Evolutionary conservation across 2,113 vertebrate genomes (phyloP).

Genomic region (Saguinus imperator): DNA sequence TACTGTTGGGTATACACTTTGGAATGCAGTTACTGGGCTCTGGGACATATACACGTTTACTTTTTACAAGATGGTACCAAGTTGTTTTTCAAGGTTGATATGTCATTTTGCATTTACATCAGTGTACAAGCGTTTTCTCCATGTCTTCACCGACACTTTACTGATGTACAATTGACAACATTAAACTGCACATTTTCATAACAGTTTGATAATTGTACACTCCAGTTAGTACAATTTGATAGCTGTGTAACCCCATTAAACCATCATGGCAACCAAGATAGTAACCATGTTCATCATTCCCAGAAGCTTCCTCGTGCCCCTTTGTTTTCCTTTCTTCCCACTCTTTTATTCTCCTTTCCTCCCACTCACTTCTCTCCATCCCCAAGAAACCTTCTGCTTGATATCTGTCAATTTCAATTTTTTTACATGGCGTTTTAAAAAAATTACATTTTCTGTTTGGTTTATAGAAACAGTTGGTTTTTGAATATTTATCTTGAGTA

Average conservation of each 20-base stretch:
- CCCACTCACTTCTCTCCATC: neutral
- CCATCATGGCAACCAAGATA: neutral
- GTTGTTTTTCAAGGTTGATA: neutral
- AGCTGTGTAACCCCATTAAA: neutral
- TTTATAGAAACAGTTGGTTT: neutral
- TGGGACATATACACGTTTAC: neutral
- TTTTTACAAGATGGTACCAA: neutral
- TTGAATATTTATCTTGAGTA: neutral
- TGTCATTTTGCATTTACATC: neutral
- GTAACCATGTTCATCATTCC: neutral
- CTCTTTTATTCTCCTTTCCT: neutral
- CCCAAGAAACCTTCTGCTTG: neutral
- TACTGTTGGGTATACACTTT: neutral
- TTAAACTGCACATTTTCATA: neutral
- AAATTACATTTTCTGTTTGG: neutral
- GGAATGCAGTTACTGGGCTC: neutral
- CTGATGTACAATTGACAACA: neutral
- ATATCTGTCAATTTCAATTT: neutral
- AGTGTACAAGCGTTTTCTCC: neutral
- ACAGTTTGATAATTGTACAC: neutral
- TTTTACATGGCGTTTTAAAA: neutral
- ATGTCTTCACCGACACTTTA: neutral
- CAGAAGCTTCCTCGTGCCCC: neutral
- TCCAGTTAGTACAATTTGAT: neutral
- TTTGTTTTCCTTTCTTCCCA: neutral